A percentile compares a stretch with the other conserved stretches of the same genome.
Evolutionary conservation across 2,797 vertebrate genomes (phyloP).

Genomic region (Meda fulgida): DNA sequence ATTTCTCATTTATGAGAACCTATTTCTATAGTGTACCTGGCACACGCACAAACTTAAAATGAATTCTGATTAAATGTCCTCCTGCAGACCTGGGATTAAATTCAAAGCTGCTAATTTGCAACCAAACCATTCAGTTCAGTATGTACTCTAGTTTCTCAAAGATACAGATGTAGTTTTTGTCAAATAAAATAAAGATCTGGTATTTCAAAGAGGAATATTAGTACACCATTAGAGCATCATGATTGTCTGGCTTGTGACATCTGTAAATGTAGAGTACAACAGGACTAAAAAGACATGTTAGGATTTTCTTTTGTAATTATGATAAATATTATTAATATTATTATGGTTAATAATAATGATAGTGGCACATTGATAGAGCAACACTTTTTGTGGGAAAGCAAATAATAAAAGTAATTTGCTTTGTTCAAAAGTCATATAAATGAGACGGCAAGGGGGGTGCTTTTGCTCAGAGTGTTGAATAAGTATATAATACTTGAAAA

Average conservation of each 20-base stretch:
- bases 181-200: background rate
- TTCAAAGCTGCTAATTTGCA: background rate
- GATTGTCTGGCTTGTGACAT: background rate
- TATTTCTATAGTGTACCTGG: background rate
- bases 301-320: too few relatives aligned
- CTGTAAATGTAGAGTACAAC: background rate
- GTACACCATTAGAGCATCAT: background rate
- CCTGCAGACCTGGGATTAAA: background rate
- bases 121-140: background rate
- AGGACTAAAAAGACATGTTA: background rate
- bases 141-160: background rate
- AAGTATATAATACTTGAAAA: too few relatives aligned
- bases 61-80: background rate
- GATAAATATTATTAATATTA: too few relatives aligned
- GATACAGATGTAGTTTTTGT: background rate
- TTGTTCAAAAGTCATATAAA: background rate
- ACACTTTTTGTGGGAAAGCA: background rate
- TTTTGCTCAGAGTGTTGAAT: too few relatives aligned
- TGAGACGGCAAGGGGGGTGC: too few relatives aligned
- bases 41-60: background rate
- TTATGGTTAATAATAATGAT: background rate
- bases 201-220: conserved; percentile 2
- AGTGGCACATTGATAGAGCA: too few relatives aligned
- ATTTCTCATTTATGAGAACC: background rate
- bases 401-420: background rate